Evolutionary conservation across 2,113 vertebrate genomes (phyloP).

Genomic region (Petaurus breviceps): DNA sequence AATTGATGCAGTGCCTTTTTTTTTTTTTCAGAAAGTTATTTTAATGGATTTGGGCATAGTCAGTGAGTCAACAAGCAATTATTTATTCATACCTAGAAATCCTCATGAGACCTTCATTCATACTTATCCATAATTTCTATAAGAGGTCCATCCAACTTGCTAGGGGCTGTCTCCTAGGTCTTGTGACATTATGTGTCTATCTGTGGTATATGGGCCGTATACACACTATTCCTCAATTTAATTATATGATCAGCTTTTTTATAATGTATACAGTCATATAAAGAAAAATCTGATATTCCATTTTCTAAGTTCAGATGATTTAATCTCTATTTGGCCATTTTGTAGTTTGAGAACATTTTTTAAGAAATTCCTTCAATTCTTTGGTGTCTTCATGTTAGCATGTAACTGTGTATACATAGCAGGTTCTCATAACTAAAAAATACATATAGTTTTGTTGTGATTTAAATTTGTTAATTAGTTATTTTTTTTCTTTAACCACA

Average conservation of each 20-base stretch:
- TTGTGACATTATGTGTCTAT: neutral
- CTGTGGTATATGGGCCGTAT: neutral
- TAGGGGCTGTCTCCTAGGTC: neutral
- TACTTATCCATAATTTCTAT: neutral
- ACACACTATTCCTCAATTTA: neutral
- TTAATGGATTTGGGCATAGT: neutral
- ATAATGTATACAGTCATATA: neutral
- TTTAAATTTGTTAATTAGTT: neutral
- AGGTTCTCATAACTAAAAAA: neutral
- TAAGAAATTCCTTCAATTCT: neutral
- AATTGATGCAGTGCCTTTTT: neutral
- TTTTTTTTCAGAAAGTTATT: neutral
- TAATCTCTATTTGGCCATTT: neutral
- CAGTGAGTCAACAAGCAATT: neutral
- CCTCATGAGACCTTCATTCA: neutral
- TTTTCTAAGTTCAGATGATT: neutral
- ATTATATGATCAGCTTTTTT: neutral
- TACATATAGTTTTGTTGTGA: neutral
- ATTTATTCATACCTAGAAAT: neutral
- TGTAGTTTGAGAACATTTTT: neutral
- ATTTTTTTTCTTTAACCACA: neutral
- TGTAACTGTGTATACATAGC: neutral
- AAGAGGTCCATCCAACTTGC: neutral
- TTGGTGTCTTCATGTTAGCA: neutral
- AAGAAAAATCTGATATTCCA: neutral